These are phyloP conservation scores for Ethmia dodecea DNA, from an alignment of 2,888 invertebrate genomes.

Conservation along the genomic window DNA sequence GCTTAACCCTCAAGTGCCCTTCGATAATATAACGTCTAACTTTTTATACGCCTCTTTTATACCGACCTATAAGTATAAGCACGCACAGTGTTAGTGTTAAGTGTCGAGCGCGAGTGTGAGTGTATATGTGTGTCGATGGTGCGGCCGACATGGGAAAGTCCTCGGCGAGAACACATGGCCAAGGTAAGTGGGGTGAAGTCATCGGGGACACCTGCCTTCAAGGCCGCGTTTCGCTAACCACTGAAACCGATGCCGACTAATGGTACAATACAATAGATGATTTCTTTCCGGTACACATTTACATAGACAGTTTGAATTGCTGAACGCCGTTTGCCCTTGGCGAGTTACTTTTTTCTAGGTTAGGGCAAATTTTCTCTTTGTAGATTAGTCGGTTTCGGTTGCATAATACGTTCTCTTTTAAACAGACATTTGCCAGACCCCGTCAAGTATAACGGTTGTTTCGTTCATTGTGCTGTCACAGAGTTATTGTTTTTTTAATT, in stretches of 20 bases:
- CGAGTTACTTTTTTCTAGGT: not conserved
- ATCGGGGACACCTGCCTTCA: slow-evolving; percentile 35
- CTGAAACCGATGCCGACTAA: not conserved
- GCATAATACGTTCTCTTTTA: too few relatives aligned
- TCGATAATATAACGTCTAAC: slow-evolving; percentile 71
- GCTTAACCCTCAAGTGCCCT: slow-evolving; percentile 69
- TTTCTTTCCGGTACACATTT: slow-evolving; percentile 3
- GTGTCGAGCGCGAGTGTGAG: slow-evolving; percentile 60
- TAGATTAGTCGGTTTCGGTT: too few relatives aligned
- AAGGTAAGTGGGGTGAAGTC: slow-evolving; percentile 58
- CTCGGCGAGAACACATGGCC: slow-evolving; percentile 78
- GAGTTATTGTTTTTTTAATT: too few relatives aligned
- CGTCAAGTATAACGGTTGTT: too few relatives aligned
- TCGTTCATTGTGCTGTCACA: too few relatives aligned
- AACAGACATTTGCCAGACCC: too few relatives aligned
- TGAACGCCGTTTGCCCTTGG: not conserved
- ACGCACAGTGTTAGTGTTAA: slow-evolving; percentile 63
- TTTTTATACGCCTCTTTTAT: slow-evolving; percentile 73
- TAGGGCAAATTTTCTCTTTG: too few relatives aligned
- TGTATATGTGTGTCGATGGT: slow-evolving; percentile 71
- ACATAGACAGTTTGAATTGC: not conserved
- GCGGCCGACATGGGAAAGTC: slow-evolving; percentile 78
- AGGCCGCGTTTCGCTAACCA: slow-evolving; percentile 6
- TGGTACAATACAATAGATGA: slow-evolving; percentile 7
- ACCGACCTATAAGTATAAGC: slow-evolving; percentile 69